These are phyloP conservation scores for Tipula helvola DNA, from an alignment of 2,888 invertebrate species.

Conservation along the genomic window DNA sequence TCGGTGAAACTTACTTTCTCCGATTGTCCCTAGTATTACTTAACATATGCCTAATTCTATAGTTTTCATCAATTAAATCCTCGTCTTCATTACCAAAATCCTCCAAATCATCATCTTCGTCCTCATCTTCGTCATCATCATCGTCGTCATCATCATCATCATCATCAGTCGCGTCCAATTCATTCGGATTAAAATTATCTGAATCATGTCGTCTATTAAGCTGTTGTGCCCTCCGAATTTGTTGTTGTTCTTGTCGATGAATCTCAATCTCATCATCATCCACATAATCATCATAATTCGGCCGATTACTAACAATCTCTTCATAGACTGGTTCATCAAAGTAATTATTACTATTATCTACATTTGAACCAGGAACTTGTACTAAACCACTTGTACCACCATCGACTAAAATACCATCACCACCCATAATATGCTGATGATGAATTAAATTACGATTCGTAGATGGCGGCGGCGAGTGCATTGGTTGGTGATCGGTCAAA, in stretches of 20 bases:
- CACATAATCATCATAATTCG: conserved; percentile 18
- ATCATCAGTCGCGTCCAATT: conserved; percentile 13
- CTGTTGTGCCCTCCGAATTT: background rate
- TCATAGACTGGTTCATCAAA: conserved; percentile 33
- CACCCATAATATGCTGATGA: background rate
- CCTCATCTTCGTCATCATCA: conserved; percentile 24
- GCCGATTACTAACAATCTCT: conserved; percentile 31
- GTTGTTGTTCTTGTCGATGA: background rate
- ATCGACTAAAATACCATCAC: background rate
- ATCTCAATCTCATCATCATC: conserved; percentile 16
- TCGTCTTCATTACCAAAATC: conserved; percentile 15
- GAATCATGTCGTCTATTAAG: background rate
- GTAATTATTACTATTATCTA: conserved; percentile 15
- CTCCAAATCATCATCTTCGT: conserved; percentile 19
- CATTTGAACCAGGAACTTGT: background rate
- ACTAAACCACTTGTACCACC: background rate
- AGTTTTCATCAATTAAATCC: conserved; percentile 12
- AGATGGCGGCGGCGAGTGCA: conserved; percentile 5
- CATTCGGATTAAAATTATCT: background rate
- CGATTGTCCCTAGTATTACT: background rate
- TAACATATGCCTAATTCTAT: conserved; percentile 15
- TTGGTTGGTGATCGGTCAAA: background rate
- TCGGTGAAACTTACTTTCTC: background rate
- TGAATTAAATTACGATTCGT: background rate
- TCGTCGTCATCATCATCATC: conserved; percentile 26